These are phyloP conservation scores for Coregonus ussuriensis DNA, from an alignment of 2,797 vertebrate species.

Conservation along the genomic window DNA sequence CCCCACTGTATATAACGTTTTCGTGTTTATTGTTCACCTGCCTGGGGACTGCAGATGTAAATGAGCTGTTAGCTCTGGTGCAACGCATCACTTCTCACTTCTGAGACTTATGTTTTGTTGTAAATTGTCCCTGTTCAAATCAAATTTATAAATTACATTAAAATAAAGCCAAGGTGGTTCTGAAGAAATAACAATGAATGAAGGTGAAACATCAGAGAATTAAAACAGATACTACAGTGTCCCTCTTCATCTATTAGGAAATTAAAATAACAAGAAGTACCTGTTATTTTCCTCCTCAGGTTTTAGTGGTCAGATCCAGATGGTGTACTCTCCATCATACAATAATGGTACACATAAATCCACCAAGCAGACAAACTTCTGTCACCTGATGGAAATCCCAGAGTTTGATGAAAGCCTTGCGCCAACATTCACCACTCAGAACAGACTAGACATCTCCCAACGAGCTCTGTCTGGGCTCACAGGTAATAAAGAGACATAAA, in stretches of 20 bases:
- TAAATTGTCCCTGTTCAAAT: too few species aligned
- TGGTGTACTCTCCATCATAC: conserved; percentile 78
- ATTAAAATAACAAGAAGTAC: background rate
- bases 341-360: conserved; percentile 69
- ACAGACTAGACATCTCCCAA: conserved; percentile 75
- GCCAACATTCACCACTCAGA: conserved; percentile 72
- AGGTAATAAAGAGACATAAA: conserved; percentile 69
- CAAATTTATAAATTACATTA: too few species aligned
- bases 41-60: too few species aligned
- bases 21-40: too few species aligned
- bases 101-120: too few species aligned
- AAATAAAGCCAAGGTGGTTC: background rate
- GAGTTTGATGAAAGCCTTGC: conserved; percentile 78
- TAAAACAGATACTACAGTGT: background rate
- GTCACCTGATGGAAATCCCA: conserved; percentile 71
- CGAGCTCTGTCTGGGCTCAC: conserved; percentile 77
- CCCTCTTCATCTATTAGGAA: background rate
- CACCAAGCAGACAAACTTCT: conserved; percentile 63
- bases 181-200: background rate
- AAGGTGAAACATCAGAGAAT: background rate
- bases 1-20: too few species aligned
- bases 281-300: conserved; percentile 66
- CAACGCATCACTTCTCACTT: too few species aligned
- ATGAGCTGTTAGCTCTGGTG: too few species aligned
- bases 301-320: conserved; percentile 80